Evolutionary conservation across 2,113 vertebrate species (phyloP).

Genomic region (Zonotrichia leucophrys): DNA sequence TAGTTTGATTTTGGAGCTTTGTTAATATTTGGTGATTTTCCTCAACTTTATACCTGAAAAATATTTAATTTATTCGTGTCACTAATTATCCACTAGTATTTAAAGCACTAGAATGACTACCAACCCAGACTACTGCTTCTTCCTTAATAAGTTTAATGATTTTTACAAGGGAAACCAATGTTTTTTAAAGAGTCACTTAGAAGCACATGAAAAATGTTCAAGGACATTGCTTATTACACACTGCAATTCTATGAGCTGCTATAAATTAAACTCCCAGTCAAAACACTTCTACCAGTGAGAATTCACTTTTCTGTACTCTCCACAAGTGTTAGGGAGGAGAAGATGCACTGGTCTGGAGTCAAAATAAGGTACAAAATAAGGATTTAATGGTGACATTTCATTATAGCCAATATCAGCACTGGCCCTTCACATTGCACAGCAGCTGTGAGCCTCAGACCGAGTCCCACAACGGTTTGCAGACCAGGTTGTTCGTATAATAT

Average conservation of each 20-base stretch:
- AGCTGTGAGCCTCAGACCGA: background rate
- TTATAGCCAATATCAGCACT: background rate
- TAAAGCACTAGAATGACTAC: conserved; percentile 7
- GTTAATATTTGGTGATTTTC: conserved; percentile 13
- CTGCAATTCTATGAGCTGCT: background rate
- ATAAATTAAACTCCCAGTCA: conserved; percentile 49
- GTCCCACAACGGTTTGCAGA: background rate
- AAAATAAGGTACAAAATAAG: background rate
- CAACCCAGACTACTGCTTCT: background rate
- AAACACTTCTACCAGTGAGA: background rate
- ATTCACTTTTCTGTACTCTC: background rate
- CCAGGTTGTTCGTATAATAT: background rate
- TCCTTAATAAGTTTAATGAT: conserved; percentile 40
- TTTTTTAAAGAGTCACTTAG: conserved; percentile 50
- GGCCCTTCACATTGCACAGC: background rate
- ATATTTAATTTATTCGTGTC: background rate
- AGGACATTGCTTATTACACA: conserved; percentile 1
- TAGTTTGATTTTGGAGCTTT: conserved; percentile 7
- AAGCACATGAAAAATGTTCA: conserved; percentile 31
- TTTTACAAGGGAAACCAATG: conserved; percentile 36
- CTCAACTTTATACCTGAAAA: conserved; percentile 42
- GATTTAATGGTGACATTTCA: background rate
- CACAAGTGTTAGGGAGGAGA: accelerated
- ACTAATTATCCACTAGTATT: background rate
- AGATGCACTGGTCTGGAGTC: background rate